Conservation (phyloP, 1,140 invertebrate genomes). For the Adelges cooleyi region DNA sequence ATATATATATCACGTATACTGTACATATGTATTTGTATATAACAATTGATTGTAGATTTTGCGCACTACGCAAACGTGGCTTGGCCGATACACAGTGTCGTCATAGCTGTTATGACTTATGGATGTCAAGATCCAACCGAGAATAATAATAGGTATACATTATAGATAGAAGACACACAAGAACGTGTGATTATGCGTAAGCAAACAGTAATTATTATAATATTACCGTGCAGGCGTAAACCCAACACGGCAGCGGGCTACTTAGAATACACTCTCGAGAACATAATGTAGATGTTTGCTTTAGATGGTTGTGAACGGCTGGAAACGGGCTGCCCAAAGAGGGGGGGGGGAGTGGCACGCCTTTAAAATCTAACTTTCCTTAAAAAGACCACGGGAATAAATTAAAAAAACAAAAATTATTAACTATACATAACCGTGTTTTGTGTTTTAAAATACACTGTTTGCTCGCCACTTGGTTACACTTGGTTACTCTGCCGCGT, state of each 20-base stretch:
- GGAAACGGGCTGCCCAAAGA: background rate
- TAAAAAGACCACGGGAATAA: slow-evolving; percentile 13
- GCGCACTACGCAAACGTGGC: too few relatives aligned
- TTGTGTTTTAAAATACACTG: slow-evolving; percentile 11
- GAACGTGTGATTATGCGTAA: slow-evolving; percentile 1
- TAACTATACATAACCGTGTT: slow-evolving; percentile 14
- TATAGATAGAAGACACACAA: too few relatives aligned
- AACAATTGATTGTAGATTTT: too few relatives aligned
- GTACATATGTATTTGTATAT: too few relatives aligned
- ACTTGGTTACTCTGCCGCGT: slow-evolving; percentile 21
- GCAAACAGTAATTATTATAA: background rate
- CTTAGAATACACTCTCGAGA: background rate
- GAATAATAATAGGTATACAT: too few relatives aligned
- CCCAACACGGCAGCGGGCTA: background rate
- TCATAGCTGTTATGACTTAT: too few relatives aligned
- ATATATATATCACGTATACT: too few relatives aligned
- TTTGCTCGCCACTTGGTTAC: slow-evolving; percentile 28
- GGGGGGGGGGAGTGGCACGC: background rate
- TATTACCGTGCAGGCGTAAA: too few relatives aligned
- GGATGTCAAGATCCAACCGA: too few relatives aligned
- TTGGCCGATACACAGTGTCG: too few relatives aligned
- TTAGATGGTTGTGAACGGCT: background rate
- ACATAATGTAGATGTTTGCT: background rate
- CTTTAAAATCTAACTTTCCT: slow-evolving; percentile 14
- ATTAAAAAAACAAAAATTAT: slow-evolving; percentile 19